Conservation (phyloP, 30 jellyfish, hydroid and myxozoan genomes). For the Chrysaora quinquecirrha region DNA sequence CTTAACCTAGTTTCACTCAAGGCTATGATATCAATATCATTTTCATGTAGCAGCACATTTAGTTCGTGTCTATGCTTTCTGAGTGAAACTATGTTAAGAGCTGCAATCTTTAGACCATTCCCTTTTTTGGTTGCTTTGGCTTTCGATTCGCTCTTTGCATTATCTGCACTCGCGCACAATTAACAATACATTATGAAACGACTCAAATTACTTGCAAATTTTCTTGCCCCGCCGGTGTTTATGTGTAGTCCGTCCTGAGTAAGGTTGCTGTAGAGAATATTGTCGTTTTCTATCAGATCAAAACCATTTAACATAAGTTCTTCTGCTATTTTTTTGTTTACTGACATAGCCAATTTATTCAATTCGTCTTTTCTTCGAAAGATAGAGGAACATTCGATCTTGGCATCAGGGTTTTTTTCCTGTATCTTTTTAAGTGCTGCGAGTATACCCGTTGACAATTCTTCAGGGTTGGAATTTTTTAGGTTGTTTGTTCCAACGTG, state of each 20-base stretch:
- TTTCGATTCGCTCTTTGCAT: neutral
- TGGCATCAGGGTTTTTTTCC: slow-evolving; percentile 17
- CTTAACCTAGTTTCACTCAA: slow-evolving; percentile 2
- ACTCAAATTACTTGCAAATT: slow-evolving; percentile 7
- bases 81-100: slow-evolving; percentile 10
- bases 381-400: neutral
- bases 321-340: neutral
- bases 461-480: neutral
- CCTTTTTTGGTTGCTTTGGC: neutral
- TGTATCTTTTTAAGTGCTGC: slow-evolving; percentile 1
- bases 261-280: slow-evolving; percentile 4
- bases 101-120: slow-evolving; percentile 22
- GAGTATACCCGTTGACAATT: neutral
- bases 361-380: slow-evolving; percentile 5
- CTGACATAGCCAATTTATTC: neutral
- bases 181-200: slow-evolving; percentile 8
- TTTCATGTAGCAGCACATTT: no score
- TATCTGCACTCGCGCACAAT: neutral
- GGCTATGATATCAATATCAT: no score
- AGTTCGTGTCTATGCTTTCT: no score
- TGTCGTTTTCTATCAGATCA: neutral
- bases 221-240: slow-evolving; percentile 13
- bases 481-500: slow-evolving; percentile 4
- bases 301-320: slow-evolving; percentile 1
- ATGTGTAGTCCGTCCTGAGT: no score